Conservation (phyloP, 2,113 vertebrate genomes). For the Empidonax alnorum region DNA sequence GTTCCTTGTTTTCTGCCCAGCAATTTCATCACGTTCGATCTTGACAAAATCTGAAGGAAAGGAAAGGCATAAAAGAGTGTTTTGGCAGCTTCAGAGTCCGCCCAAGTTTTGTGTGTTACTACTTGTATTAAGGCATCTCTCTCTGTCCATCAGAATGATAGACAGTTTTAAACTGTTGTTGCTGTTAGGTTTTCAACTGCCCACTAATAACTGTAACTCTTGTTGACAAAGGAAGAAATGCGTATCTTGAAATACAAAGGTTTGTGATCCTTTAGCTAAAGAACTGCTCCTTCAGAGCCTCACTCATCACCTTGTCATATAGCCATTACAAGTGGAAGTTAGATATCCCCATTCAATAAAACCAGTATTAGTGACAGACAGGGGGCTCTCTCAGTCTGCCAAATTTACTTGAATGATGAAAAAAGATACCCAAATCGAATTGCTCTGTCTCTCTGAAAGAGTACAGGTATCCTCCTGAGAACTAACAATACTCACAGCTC, state of each 20-base stretch:
- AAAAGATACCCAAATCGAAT: background rate
- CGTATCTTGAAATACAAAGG: background rate
- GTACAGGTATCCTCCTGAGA: background rate
- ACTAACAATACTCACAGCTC: background rate
- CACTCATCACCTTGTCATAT: background rate
- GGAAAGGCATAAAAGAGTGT: background rate
- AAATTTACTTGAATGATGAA: background rate
- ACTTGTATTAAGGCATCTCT: background rate
- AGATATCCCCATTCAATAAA: background rate
- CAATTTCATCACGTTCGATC: slow-evolving; percentile 87
- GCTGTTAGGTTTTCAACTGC: background rate
- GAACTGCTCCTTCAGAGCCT: background rate
- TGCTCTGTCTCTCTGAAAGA: background rate
- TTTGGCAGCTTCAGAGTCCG: background rate
- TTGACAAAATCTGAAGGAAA: slow-evolving; percentile 91
- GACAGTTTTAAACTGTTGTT: background rate
- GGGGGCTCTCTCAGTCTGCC: slow-evolving; percentile 49
- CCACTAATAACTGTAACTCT: background rate
- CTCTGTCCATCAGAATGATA: background rate
- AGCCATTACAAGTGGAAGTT: background rate
- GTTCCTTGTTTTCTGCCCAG: slow-evolving; percentile 79
- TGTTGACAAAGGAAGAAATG: background rate
- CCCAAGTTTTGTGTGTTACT: background rate
- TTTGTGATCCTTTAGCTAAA: background rate
- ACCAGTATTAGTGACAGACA: background rate